A percentile compares a stretch with the other conserved stretches of the same genome.
These are phyloP conservation scores for Drosophila kuntzei DNA, from an alignment of 2,888 invertebrate species.

Conservation along the genomic window DNA sequence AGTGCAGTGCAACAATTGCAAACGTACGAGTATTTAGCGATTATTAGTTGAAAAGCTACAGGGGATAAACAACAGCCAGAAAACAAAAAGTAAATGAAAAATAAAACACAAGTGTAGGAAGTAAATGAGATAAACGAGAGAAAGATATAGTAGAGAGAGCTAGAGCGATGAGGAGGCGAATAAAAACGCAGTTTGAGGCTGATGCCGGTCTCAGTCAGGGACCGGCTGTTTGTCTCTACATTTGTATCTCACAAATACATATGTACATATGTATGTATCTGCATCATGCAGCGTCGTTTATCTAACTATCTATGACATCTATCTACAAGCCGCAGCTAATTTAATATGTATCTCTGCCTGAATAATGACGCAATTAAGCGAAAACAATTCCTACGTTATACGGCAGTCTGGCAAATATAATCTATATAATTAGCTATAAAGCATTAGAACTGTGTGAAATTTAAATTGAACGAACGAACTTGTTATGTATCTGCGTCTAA, in stretches of 20 bases:
- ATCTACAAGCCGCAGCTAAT: conserved; percentile 30
- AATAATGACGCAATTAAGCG: conserved; percentile 73
- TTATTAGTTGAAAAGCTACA: conserved; percentile 63
- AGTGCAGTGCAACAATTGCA: conserved; percentile 73
- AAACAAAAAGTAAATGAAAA: conserved; percentile 20
- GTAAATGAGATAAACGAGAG: conserved; percentile 49
- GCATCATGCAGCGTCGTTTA: conserved; percentile 46
- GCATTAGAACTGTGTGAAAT: conserved; percentile 35
- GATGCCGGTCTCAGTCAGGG: conserved; percentile 53
- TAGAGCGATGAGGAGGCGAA: conserved; percentile 10
- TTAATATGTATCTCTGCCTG: conserved; percentile 27
- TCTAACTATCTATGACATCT: conserved; percentile 72
- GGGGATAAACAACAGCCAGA: conserved; percentile 20
- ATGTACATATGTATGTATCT: conserved; percentile 1
- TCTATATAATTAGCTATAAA: conserved; percentile 61
- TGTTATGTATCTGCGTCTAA: conserved; percentile 17
- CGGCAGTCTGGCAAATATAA: conserved; percentile 56
- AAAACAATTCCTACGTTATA: conserved; percentile 49
- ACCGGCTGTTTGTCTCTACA: conserved; percentile 15
- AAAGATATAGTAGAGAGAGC: conserved; percentile 20
- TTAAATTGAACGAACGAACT: conserved; percentile 34
- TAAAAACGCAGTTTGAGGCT: conserved; percentile 56
- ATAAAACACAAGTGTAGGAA: conserved; percentile 50
- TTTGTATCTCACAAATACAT: conserved; percentile 34
- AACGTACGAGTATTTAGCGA: conserved; percentile 66